A percentile compares a stretch with the other conserved stretches of the same genome.
These are phyloP conservation scores for Temnothorax rugatulus DNA, from an alignment of 2,888 invertebrate genomes.

Conservation along the genomic window DNA sequence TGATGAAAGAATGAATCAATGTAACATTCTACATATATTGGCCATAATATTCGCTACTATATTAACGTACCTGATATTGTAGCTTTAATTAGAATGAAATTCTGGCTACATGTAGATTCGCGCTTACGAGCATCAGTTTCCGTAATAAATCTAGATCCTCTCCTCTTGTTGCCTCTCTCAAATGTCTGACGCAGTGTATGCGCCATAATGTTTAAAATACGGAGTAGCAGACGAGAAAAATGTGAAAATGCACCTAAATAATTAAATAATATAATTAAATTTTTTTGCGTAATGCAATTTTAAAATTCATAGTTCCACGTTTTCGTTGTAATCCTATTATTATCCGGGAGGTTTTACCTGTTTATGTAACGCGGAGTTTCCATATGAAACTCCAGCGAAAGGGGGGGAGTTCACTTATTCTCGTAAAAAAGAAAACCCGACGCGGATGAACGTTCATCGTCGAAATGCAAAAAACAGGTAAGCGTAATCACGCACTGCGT, in stretches of 20 bases:
- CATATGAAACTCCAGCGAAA: neutral
- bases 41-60: neutral
- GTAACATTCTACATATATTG: neutral
- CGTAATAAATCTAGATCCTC: neutral
- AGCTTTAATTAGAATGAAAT: slow-evolving; percentile 4
- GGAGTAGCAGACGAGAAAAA: neutral
- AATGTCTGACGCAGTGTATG: neutral
- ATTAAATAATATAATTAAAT: slow-evolving; percentile 11
- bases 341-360: neutral
- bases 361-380: neutral
- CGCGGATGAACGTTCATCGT: slow-evolving; percentile 42
- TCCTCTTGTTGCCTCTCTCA: neutral
- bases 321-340: neutral
- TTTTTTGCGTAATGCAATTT: neutral
- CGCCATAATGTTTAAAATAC: neutral
- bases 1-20: neutral
- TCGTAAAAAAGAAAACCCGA: slow-evolving; percentile 8
- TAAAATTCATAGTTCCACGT: neutral
- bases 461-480: neutral
- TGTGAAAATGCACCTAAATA: neutral
- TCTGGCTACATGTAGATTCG: neutral
- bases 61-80: neutral
- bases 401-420: neutral
- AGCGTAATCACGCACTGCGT: slow-evolving; percentile 25
- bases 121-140: slow-evolving; percentile 7